Evolutionary conservation across 2,888 invertebrate species (phyloP).

Genomic region (Ennomos quercinarius): DNA sequence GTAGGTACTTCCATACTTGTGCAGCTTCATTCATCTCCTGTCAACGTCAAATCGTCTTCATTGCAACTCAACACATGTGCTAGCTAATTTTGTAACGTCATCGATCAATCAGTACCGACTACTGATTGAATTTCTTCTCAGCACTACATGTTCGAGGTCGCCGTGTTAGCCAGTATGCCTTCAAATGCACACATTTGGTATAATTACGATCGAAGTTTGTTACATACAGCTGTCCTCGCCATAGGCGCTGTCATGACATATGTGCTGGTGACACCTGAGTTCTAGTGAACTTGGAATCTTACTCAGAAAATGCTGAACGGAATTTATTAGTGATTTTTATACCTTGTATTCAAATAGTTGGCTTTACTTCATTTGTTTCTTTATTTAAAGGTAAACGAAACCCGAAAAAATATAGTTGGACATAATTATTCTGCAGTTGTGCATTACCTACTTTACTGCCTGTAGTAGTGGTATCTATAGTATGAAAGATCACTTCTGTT

Average conservation of each 20-base stretch:
- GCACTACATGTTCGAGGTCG: slow-evolving; percentile 63
- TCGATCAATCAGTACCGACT: slow-evolving; percentile 44
- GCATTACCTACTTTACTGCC: no score
- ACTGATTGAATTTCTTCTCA: slow-evolving; percentile 73
- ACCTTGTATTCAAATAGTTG: no score
- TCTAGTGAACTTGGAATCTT: not conserved
- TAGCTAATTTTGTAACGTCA: slow-evolving; percentile 21
- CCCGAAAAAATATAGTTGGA: no score
- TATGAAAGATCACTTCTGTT: no score
- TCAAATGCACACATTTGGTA: slow-evolving; percentile 79
- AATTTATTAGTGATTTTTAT: no score
- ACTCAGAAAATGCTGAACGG: no score
- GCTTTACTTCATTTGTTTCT: no score
- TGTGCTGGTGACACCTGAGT: slow-evolving; percentile 18
- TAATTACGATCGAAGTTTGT: slow-evolving; percentile 78
- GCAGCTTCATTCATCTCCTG: not conserved
- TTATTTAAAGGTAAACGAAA: no score
- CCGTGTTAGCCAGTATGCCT: slow-evolving; percentile 62
- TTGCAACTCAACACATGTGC: slow-evolving; percentile 16
- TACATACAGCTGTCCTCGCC: slow-evolving; percentile 69
- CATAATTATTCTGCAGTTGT: no score
- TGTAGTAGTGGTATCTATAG: no score
- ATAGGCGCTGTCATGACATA: slow-evolving; percentile 57
- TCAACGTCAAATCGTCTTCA: slow-evolving; percentile 17
- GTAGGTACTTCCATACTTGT: no score